phyloP scores from a whole-genome alignment of 2,797 vertebrate species.

The Dallia pectoralis region DNA sequence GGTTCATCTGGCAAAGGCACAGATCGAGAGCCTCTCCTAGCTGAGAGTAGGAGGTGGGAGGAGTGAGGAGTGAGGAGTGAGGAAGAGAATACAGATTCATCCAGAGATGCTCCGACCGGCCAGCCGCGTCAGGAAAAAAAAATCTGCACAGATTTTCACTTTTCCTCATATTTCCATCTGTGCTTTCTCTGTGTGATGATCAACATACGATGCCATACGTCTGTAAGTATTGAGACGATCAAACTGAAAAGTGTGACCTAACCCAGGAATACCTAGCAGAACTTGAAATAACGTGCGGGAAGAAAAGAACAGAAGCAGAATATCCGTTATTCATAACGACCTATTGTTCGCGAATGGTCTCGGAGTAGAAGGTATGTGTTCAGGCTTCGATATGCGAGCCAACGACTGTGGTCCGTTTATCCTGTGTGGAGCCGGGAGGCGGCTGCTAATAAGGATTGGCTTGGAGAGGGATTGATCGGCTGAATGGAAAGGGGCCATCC shows the following conservation, averaged over 20 bases:
- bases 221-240: conserved; percentile 12
- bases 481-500: conserved; percentile 5
- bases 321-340: not conserved
- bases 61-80: conserved; percentile 1
- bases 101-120: conserved; percentile 32
- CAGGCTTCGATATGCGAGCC: not conserved
- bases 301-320: not conserved
- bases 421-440: conserved; percentile 37
- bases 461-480: not conserved
- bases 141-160: conserved; percentile 6
- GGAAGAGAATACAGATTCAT: conserved; percentile 42
- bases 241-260: not conserved
- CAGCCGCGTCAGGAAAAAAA: conserved; percentile 19
- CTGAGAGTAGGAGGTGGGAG: not conserved
- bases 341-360: not conserved
- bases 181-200: conserved; percentile 34
- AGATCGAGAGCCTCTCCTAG: conserved; percentile 34
- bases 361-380: not conserved
- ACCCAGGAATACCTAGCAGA: not conserved
- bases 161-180: conserved; percentile 9
- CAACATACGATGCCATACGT: not conserved
- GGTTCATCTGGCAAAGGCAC: conserved; percentile 42
- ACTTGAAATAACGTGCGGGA: not conserved
- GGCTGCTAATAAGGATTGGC: not conserved
- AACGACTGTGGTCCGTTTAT: not conserved